Percentiles rank a stretch among this genome's conserved stretches.
phyloP scores from a whole-genome alignment of 2,797 vertebrate species.

The Alca torda region DNA sequence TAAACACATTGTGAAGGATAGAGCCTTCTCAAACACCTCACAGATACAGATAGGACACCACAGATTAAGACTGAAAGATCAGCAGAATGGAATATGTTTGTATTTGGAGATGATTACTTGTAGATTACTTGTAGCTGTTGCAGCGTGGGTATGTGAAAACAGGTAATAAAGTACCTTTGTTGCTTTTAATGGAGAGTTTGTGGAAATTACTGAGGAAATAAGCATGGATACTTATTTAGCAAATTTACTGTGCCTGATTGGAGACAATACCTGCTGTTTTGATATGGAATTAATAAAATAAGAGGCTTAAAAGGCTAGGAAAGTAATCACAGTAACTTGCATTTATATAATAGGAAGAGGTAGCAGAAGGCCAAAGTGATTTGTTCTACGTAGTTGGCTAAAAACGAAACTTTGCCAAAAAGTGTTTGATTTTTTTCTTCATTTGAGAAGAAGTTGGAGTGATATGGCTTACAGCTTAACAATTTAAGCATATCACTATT shows the following conservation, averaged over 20 bases:
- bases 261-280: not conserved
- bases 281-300: not conserved
- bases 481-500: not conserved
- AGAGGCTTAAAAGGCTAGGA: not conserved
- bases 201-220: constrained; percentile 6
- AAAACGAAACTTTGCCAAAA: not conserved
- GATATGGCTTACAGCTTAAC: not conserved
- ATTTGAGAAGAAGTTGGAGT: not conserved
- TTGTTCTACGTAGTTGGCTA: not conserved
- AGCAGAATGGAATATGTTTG: not conserved
- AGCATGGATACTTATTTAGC: not conserved
- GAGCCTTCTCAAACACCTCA: not conserved
- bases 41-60: not conserved
- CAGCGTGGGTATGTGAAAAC: not conserved
- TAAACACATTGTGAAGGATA: not conserved
- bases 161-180: not conserved
- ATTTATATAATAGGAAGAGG: not conserved
- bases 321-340: not conserved
- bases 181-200: not conserved
- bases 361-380: not conserved
- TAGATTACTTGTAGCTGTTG: not conserved
- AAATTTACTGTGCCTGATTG: not conserved
- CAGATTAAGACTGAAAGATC: not conserved
- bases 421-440: not conserved
- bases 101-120: not conserved